Evolutionary conservation across 2,888 invertebrate genomes (phyloP).

Genomic region (Maniola hyperantus): DNA sequence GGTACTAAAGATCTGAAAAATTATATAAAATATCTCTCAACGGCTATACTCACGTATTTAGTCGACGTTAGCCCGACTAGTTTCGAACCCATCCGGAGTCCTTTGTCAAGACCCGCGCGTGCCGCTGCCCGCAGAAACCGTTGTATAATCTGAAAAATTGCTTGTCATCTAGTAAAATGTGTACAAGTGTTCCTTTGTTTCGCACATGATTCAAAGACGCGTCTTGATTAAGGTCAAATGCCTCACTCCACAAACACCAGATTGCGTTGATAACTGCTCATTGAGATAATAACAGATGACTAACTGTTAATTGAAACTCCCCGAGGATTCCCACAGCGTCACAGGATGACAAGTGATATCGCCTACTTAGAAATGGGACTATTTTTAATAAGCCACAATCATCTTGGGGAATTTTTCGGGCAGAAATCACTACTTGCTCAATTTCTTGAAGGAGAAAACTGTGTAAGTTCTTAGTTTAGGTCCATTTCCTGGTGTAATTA

Average conservation of each 20-base stretch:
- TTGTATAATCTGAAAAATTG: neutral
- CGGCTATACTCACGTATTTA: too few relatives aligned
- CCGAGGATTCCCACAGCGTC: conserved; percentile 21
- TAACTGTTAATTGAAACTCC: conserved; percentile 9
- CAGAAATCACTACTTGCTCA: neutral
- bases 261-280: conserved; percentile 27
- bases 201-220: conserved; percentile 24
- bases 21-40: too few relatives aligned
- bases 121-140: too few relatives aligned
- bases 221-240: conserved; percentile 26
- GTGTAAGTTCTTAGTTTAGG: too few relatives aligned
- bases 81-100: too few relatives aligned
- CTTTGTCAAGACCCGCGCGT: too few relatives aligned
- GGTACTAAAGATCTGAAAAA: too few relatives aligned
- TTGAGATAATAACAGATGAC: conserved; percentile 12
- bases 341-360: conserved; percentile 8
- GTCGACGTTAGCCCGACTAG: too few relatives aligned
- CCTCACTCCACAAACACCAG: conserved; percentile 19
- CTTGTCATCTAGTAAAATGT: conserved; percentile 7
- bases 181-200: conserved; percentile 6
- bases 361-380: conserved; percentile 13
- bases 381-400: too few relatives aligned
- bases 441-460: neutral
- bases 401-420: neutral
- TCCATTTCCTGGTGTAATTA: too few relatives aligned